Evolutionary conservation across 2,797 vertebrate genomes (phyloP), one percentile per base, ranked within the genome.

Genomic region (Presbytis comata): DNA sequence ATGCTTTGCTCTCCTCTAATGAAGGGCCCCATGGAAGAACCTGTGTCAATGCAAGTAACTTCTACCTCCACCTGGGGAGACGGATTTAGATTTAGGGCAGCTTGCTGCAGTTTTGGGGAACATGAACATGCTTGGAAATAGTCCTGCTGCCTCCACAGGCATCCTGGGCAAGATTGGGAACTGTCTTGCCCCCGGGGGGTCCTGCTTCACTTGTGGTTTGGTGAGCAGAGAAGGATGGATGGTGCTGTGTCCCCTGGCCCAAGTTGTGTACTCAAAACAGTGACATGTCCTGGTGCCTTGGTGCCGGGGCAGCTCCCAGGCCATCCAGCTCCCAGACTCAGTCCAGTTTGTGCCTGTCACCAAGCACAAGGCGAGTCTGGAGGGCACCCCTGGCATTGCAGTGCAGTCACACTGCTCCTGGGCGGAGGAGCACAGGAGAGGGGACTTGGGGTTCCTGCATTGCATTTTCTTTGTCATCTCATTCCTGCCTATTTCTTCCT

Each of bases 281-380:
- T 3, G 36, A 16, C 19, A 6, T 61, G 55, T 26, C 24, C 55
- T n/a, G 41, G 74, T 64, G 30, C 57, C 48, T 8, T 2, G 0
- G 11, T 55, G 36, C n/a, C 36, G 10, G 72, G 39, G 26, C 28
- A 74, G 59, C 81, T 74, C 28, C 55, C 19, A 28, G 5, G 5
- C 46, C 74, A 26, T 5, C 55, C 22, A 2, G 17, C 36, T 55
- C 21, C 55, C 67, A 13, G 59, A 44, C 4, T 3, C 21, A 26
- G 48, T 61, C 75, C 9, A 7, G 21, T 46, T 17, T 11, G 28
- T 24, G 14, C n/a, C 50, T 6, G 2, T 36, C 50, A 1, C 78
- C 1, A 0, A 41, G 39, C 24, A 2, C 2, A 0, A 44, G 19
- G 46, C 0, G 0, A 14, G 48, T 14, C 64, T 4, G 3, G 85